A percentile compares a stretch with the other conserved stretches of the same genome.
Evolutionary conservation across 2,797 vertebrate genomes (phyloP).

Genomic region (Scarus forsteni): DNA sequence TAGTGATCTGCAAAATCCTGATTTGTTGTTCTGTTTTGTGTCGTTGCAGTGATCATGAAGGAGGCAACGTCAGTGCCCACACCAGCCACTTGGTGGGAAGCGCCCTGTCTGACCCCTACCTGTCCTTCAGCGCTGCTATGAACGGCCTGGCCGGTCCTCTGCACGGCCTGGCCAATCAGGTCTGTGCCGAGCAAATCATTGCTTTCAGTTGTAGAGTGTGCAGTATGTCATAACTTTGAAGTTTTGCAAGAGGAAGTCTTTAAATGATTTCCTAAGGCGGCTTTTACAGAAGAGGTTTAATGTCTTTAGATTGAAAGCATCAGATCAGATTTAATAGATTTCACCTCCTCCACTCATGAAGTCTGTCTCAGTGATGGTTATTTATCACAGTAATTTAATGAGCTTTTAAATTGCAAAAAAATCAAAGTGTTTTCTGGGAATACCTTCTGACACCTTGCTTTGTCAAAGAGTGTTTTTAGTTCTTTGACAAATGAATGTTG

Average conservation of each 20-base stretch:
- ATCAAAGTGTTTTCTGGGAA: background rate
- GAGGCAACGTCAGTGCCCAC: slow-evolving; percentile 95
- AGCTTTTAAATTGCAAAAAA: background rate
- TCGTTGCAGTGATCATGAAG: slow-evolving; percentile 92
- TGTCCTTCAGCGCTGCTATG: slow-evolving; percentile 97
- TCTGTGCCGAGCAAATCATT: slow-evolving; percentile 59
- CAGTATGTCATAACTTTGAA: background rate
- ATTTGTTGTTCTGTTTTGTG: background rate
- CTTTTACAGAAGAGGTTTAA: background rate
- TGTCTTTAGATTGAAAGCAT: background rate
- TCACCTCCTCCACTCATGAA: background rate
- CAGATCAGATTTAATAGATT: background rate
- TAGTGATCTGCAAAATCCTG: background rate
- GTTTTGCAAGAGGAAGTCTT: too few species aligned
- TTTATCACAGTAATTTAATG: background rate
- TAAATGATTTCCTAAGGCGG: background rate
- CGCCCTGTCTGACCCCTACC: slow-evolving; percentile 95
- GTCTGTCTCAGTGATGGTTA: background rate
- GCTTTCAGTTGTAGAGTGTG: background rate
- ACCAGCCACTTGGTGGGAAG: slow-evolving; percentile 96
- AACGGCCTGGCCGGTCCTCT: slow-evolving; percentile 96
- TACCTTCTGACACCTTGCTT: background rate
- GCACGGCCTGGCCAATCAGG: slow-evolving; percentile 97
- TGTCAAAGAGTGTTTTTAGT: background rate
- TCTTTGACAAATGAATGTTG: background rate